Conservation (phyloP, 2,888 invertebrate genomes). For the Cryptophagus acutangulus region DNA sequence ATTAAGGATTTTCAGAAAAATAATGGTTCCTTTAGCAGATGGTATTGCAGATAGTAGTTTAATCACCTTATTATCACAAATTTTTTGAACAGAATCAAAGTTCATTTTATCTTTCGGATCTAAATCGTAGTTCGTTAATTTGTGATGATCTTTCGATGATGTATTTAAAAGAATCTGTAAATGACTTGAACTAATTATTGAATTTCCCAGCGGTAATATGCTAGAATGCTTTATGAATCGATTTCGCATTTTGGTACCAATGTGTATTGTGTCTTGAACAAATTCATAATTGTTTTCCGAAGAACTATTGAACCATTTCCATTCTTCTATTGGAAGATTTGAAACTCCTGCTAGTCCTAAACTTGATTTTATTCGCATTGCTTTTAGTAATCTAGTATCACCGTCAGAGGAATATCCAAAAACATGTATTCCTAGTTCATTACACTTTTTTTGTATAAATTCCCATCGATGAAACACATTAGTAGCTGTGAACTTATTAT, state of each 20-base stretch:
- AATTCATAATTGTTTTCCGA: background rate
- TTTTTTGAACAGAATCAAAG: background rate
- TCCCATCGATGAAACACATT: background rate
- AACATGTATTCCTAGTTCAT: background rate
- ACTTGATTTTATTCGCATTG: background rate
- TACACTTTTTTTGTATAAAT: background rate
- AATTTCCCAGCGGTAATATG: background rate
- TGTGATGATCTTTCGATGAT: background rate
- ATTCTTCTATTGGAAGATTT: slow-evolving; percentile 2
- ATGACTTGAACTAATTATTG: background rate
- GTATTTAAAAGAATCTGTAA: background rate
- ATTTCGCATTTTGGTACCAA: background rate
- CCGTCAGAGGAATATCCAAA: background rate
- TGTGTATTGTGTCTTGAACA: background rate
- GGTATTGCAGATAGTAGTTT: background rate
- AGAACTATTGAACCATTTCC: slow-evolving; percentile 10
- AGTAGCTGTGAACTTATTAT: background rate
- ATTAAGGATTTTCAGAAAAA: background rate
- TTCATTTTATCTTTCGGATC: background rate
- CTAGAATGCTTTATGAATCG: slow-evolving; percentile 22
- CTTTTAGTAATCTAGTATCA: background rate
- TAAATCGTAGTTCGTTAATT: background rate
- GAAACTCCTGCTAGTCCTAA: background rate
- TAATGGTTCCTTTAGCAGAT: background rate
- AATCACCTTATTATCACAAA: background rate